Evolutionary conservation across 2,888 invertebrate species (phyloP).

Genomic region (Cryptocheilus praepositus): DNA sequence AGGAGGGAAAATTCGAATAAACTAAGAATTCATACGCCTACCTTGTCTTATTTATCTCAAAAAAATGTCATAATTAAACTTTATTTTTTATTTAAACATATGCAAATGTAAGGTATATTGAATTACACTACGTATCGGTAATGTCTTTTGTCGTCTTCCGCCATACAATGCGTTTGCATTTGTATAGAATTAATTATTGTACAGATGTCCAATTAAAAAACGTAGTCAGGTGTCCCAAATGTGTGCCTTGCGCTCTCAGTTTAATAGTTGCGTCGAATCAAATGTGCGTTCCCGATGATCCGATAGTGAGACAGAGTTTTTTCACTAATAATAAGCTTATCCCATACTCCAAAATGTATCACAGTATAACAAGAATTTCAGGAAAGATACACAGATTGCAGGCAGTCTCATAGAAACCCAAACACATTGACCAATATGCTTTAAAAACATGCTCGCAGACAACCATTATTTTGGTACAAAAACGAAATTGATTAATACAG

Average conservation of each 20-base stretch:
- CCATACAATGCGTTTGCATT: not conserved
- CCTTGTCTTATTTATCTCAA: too few relatives aligned
- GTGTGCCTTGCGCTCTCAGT: conserved; percentile 2
- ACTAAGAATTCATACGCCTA: too few relatives aligned
- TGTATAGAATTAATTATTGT: conserved; percentile 2
- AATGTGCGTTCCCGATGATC: not conserved
- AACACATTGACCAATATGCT: conserved; percentile 9
- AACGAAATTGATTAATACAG: not conserved
- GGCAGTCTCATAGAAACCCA: conserved; percentile 15
- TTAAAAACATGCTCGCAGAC: not conserved
- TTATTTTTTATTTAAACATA: conserved; percentile 25
- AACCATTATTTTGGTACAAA: not conserved
- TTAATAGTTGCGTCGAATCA: not conserved
- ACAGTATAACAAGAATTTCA: conserved; percentile 24
- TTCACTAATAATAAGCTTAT: conserved; percentile 13
- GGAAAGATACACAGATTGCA: conserved; percentile 16
- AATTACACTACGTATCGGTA: conserved; percentile 12
- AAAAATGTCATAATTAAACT: too few relatives aligned
- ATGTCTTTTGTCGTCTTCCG: not conserved
- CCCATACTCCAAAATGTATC: conserved; percentile 24
- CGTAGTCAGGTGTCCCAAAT: not conserved
- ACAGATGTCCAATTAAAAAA: not conserved
- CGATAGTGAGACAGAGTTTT: conserved; percentile 5
- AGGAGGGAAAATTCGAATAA: too few relatives aligned
- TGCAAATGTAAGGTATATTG: conserved; percentile 16